Evolutionary conservation across 2,113 vertebrate genomes (phyloP).

Genomic region (Neolamprologus modestus): DNA sequence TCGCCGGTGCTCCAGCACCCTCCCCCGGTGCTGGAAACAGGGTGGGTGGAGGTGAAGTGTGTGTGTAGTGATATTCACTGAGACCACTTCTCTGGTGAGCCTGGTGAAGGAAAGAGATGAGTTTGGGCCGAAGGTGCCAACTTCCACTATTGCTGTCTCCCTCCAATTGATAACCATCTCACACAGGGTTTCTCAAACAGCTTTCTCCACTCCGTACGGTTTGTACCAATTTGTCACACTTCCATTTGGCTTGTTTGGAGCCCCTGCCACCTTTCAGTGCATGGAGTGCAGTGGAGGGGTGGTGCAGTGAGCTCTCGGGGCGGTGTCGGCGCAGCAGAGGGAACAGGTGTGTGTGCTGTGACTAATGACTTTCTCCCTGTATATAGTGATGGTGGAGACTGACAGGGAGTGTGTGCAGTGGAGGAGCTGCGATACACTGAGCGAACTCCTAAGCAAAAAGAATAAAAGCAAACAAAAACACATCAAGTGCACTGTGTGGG

Average conservation of each 20-base stretch:
- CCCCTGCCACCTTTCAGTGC: not conserved
- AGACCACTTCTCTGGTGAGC: not conserved
- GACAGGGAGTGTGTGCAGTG: not conserved
- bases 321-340: not conserved
- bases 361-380: not conserved
- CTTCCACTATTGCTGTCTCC: not conserved
- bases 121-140: not conserved
- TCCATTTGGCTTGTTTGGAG: not conserved
- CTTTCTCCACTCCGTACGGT: not conserved
- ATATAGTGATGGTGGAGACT: not conserved
- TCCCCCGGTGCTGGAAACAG: not conserved
- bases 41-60: not conserved
- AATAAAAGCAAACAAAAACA: not conserved
- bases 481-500: not conserved
- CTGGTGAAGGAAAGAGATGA: not conserved
- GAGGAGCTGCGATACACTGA: not conserved
- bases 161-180: not conserved
- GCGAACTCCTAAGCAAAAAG: not conserved
- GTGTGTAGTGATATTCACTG: not conserved
- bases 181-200: not conserved
- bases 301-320: not conserved
- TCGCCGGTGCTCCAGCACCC: accelerated
- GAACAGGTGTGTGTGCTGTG: not conserved
- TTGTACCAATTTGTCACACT: not conserved
- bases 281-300: not conserved